Percentiles rank a stretch among this genome's conserved stretches.
These are phyloP conservation scores for Tylochromis polylepis DNA, from an alignment of 2,113 vertebrate species.

Conservation along the genomic window DNA sequence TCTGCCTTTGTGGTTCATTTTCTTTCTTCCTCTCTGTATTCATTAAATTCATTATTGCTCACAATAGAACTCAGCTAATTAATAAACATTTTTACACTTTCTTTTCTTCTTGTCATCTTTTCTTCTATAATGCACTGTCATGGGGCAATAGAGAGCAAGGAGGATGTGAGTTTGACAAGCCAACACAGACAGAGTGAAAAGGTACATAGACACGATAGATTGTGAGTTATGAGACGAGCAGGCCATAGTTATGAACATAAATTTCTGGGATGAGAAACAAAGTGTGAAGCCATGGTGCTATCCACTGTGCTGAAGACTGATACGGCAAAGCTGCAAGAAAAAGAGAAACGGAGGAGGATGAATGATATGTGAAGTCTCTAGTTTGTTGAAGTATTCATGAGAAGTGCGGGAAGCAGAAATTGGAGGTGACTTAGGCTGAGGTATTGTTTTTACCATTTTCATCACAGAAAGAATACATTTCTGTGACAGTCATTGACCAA, in stretches of 20 bases:
- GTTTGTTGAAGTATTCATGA: constrained; percentile 50
- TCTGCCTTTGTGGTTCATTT: neutral
- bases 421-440: neutral
- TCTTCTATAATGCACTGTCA: neutral
- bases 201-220: neutral
- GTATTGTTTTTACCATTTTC: neutral
- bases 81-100: neutral
- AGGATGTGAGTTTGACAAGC: neutral
- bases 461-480: neutral
- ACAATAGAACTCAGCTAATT: neutral
- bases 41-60: neutral
- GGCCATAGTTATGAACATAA: constrained; percentile 1
- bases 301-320: constrained; percentile 7
- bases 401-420: neutral
- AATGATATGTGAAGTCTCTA: constrained; percentile 13
- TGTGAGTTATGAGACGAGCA: neutral
- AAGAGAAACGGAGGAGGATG: neutral
- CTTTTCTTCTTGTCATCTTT: neutral
- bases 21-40: neutral
- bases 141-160: neutral
- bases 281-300: neutral
- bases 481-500: neutral
- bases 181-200: neutral
- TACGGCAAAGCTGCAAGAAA: neutral
- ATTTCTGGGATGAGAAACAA: constrained; percentile 17